phyloP scores from a whole-genome alignment of 2,113 vertebrate genomes.

The Murina feae region DNA sequence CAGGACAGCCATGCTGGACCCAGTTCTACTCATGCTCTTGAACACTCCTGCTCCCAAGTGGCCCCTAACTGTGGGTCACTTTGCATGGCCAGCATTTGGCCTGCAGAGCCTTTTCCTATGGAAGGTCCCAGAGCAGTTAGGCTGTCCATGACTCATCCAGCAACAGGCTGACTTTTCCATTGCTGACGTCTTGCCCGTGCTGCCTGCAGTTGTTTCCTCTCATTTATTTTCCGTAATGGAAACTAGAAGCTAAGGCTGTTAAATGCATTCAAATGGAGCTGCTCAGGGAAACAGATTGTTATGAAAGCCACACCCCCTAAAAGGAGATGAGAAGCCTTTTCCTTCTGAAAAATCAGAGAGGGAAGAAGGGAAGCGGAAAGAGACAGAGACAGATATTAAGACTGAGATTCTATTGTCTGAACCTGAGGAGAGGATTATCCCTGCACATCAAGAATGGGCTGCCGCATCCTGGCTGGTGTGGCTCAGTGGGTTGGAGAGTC shows the following conservation, averaged over 20 bases:
- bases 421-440: background rate
- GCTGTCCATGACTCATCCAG: background rate
- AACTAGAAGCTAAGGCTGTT: background rate
- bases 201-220: slow-evolving; percentile 15
- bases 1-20: background rate
- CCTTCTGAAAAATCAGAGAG: background rate
- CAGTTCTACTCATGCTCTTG: background rate
- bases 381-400: background rate
- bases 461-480: background rate
- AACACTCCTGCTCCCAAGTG: background rate
- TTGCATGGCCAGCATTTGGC: background rate
- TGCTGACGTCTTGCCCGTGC: background rate
- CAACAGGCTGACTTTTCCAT: background rate
- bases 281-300: background rate
- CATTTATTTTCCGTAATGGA: slow-evolving; percentile 19
- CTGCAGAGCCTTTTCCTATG: background rate
- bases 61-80: background rate
- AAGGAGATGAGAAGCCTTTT: background rate
- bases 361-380: background rate
- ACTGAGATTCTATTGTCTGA: background rate
- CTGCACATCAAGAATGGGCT: background rate
- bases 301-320: background rate
- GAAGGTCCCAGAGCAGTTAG: background rate
- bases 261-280: background rate
- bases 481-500: background rate